Evolutionary conservation across 2,797 vertebrate genomes (phyloP).

Genomic region (Gobio occitaniae): DNA sequence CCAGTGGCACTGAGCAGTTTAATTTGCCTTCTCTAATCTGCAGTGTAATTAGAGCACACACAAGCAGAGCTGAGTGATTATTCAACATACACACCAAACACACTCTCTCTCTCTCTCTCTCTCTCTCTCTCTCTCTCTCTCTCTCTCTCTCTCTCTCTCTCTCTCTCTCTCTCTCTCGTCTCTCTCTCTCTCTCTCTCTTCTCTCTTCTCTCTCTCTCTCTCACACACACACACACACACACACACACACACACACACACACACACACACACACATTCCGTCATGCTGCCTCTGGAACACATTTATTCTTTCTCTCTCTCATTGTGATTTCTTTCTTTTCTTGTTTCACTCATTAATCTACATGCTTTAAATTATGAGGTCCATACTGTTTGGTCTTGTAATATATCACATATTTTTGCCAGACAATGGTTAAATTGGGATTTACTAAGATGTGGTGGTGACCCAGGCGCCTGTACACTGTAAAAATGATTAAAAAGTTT

Average conservation of each 20-base stretch:
- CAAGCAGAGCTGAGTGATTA: slow-evolving; percentile 79
- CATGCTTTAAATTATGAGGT: slow-evolving; percentile 8
- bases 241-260: slow-evolving; percentile 79
- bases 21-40: slow-evolving; percentile 86
- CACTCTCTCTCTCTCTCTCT: slow-evolving; percentile 17
- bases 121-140: slow-evolving; percentile 61
- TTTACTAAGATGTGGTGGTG: neutral
- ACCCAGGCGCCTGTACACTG: neutral
- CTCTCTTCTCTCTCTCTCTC: too few species aligned
- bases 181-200: too few species aligned
- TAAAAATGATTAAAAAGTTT: neutral
- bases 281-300: slow-evolving; percentile 71
- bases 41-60: slow-evolving; percentile 88
- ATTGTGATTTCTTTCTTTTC: neutral
- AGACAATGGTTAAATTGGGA: neutral
- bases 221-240: slow-evolving; percentile 74
- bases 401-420: neutral
- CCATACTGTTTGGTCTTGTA: neutral
- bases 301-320: slow-evolving; percentile 47
- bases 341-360: slow-evolving; percentile 1
- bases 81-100: slow-evolving; percentile 80
- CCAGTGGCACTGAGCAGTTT: slow-evolving; percentile 86
- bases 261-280: slow-evolving; percentile 77
- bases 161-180: slow-evolving; percentile 8
- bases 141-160: too few species aligned